These are phyloP conservation scores for Microplitis deprimator DNA, from an alignment of 2,888 invertebrate species.

Conservation along the genomic window DNA sequence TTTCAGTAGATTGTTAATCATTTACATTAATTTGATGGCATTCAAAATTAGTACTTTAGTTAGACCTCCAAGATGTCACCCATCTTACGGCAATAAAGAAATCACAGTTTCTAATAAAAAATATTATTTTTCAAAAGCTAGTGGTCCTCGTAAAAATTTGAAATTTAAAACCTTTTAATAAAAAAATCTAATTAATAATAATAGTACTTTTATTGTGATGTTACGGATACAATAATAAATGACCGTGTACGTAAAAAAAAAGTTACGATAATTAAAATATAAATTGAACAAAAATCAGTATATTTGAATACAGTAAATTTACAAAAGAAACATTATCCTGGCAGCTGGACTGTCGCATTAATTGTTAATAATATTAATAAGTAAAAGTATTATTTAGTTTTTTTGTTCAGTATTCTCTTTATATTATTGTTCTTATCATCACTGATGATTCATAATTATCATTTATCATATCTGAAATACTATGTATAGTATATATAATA, in stretches of 20 bases:
- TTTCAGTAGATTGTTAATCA: too few species aligned
- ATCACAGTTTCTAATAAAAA: background rate
- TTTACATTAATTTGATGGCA: too few species aligned
- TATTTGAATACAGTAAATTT: background rate
- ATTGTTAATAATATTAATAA: background rate
- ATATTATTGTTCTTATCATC: conserved; percentile 22
- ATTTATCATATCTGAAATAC: conserved; percentile 5
- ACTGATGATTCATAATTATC: background rate
- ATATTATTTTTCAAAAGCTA: too few species aligned
- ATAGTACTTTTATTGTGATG: background rate
- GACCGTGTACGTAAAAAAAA: background rate
- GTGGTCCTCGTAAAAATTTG: background rate
- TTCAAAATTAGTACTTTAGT: too few species aligned
- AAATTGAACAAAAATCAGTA: background rate
- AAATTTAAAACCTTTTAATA: background rate
- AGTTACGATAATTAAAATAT: background rate
- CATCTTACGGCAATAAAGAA: background rate
- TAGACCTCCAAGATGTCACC: too few species aligned
- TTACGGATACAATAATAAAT: background rate
- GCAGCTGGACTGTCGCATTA: background rate
- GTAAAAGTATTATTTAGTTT: conserved; percentile 6
- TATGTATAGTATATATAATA: conserved; percentile 33
- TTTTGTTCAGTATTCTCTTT: background rate
- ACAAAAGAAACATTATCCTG: background rate
- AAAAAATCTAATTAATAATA: background rate